These are phyloP conservation scores for Habrosyne pyritoides DNA, from an alignment of 2,888 invertebrate species.

Conservation along the genomic window DNA sequence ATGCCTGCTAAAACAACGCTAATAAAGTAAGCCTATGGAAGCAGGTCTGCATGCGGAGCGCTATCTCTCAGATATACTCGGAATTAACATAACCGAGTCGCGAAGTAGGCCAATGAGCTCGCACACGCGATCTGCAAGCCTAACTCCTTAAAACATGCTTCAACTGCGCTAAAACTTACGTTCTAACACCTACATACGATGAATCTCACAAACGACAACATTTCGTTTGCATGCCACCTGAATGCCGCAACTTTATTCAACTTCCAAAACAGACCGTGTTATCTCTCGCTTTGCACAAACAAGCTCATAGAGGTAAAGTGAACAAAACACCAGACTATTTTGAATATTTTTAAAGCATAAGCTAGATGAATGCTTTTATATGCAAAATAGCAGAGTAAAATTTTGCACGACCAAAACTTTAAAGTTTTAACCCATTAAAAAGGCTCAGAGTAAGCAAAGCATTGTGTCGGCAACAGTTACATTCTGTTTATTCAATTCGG, in stretches of 20 bases:
- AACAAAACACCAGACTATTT: too few species aligned
- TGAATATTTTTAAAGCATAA: not conserved
- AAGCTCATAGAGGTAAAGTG: not conserved
- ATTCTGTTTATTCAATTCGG: not conserved
- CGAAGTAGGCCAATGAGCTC: constrained; percentile 42
- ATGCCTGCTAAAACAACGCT: not conserved
- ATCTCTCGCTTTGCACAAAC: not conserved
- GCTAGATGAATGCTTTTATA: not conserved
- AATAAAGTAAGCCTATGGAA: not conserved
- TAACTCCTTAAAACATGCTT: constrained; percentile 11
- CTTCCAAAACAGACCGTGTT: not conserved
- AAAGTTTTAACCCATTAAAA: too few species aligned
- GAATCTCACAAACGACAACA: constrained; percentile 6
- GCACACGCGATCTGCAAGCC: constrained; percentile 32
- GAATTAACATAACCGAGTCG: constrained; percentile 25
- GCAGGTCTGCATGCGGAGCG: constrained; percentile 3
- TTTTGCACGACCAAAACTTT: not conserved
- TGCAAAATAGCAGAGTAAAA: not conserved
- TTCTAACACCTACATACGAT: constrained; percentile 6
- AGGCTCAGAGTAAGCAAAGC: not conserved
- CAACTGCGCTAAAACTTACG: constrained; percentile 8
- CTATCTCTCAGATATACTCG: constrained; percentile 3
- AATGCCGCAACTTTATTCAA: not conserved
- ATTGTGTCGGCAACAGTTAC: not conserved
- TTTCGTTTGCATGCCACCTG: constrained; percentile 12